A percentile compares a stretch with the other conserved stretches of the same genome.
These are phyloP conservation scores for Siderastrea radians DNA, from an alignment of 92 coral and sea anemone genomes.

Conservation along the genomic window DNA sequence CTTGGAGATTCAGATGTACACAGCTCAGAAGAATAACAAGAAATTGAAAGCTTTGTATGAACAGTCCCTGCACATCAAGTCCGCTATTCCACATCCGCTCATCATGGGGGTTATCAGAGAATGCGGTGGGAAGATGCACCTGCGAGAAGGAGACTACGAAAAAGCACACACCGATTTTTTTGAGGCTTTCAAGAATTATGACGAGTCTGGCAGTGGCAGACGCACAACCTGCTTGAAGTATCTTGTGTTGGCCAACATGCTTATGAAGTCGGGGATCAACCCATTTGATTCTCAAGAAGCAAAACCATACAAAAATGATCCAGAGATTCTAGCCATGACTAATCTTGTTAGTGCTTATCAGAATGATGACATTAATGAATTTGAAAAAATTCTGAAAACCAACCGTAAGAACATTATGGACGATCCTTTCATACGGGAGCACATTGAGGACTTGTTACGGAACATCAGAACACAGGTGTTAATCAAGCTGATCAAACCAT, in stretches of 20 bases:
- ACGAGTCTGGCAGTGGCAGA: constrained; percentile 97
- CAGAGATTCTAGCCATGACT: constrained; percentile 98
- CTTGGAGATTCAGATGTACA: constrained; percentile 98
- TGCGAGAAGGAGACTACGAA: constrained; percentile 97
- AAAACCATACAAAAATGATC: constrained; percentile 96
- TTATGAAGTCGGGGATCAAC: constrained; percentile 99
- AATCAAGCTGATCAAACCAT: constrained; percentile 97
- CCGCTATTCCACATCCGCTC: constrained; percentile 99
- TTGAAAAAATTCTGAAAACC: constrained; percentile 96
- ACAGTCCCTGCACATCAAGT: constrained; percentile 97
- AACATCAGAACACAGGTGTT: constrained; percentile 98
- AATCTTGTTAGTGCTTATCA: constrained; percentile 99
- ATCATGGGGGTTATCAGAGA: constrained; percentile 99
- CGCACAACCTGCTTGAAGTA: constrained; percentile 97
- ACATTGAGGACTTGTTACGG: constrained; percentile 96
- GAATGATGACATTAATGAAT: constrained; percentile 98
- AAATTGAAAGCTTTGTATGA: constrained; percentile 88
- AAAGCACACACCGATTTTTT: constrained; percentile 98
- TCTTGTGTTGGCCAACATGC: constrained; percentile 97
- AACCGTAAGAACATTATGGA: constrained; percentile 99
- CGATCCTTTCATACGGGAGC: constrained; percentile 98
- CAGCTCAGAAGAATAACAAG: constrained; percentile 79
- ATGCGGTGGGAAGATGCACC: constrained; percentile 99
- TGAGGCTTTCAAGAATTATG: constrained; percentile 99
- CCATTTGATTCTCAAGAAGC: constrained; percentile 99